phyloP scores from a whole-genome alignment of 1,140 invertebrate species.

The Spodoptera litura region DNA sequence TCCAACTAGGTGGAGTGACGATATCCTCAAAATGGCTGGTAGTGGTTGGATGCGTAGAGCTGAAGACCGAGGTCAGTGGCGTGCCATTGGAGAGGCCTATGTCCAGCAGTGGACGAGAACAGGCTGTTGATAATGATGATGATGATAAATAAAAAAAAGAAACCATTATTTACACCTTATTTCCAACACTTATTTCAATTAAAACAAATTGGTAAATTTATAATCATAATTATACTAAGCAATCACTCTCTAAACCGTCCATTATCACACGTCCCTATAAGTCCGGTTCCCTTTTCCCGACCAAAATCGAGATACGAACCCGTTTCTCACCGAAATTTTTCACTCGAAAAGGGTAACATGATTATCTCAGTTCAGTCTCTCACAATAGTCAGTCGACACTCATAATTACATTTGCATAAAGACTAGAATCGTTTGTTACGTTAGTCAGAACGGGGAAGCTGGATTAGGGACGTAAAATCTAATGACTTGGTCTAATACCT shows the following conservation, averaged over 20 bases:
- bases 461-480: slow-evolving; percentile 76
- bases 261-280: neutral
- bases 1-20: too few species aligned
- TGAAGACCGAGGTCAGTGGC: too few species aligned
- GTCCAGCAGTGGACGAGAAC: too few species aligned
- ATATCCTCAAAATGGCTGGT: too few species aligned
- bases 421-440: slow-evolving; percentile 63
- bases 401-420: slow-evolving; percentile 69
- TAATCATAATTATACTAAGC: neutral
- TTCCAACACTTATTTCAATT: too few species aligned
- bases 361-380: slow-evolving; percentile 63
- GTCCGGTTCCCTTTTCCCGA: neutral
- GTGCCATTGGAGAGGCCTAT: too few species aligned
- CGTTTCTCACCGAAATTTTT: slow-evolving; percentile 62
- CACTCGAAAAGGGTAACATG: slow-evolving; percentile 63
- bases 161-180: too few species aligned
- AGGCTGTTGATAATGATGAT: too few species aligned
- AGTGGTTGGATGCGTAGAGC: too few species aligned
- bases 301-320: slow-evolving; percentile 38
- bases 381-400: slow-evolving; percentile 59
- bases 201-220: too few species aligned
- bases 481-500: slow-evolving; percentile 79
- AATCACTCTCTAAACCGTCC: neutral
- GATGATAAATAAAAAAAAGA: too few species aligned
- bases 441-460: slow-evolving; percentile 58